Evolutionary conservation across 2,888 invertebrate genomes (phyloP), one percentile per base, ranked within the genome.

Genomic region (Xestia sexstrigata): DNA sequence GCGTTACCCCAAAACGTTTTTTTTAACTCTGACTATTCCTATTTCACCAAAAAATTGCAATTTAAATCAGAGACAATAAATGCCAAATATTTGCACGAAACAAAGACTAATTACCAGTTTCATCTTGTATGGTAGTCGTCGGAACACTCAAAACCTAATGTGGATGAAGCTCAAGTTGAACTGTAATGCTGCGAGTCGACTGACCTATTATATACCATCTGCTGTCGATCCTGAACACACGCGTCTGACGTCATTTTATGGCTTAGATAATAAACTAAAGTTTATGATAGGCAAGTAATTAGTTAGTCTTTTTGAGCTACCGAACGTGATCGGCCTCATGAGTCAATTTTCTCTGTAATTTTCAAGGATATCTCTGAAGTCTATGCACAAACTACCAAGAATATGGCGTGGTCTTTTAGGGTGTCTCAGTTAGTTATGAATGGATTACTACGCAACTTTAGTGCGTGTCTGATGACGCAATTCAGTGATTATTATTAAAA

Each of bases 171-270:
- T 90, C 79, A 84, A 88, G 77, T 78, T 76, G 85, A 82, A 93
- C 92, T 93, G 93, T 92, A 93, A 90, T 90, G 91, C 87, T 92
- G 87, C 47, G 84, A 84, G 81, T 90, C 78, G 72, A 88, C 86
- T 94, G 93, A 93, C 93, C 94, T 91, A 93, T 94, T 96, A 95
- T 96, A 96, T 96, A 96, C 94, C 87, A 85, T 76, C 88, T 90
- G 92, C 91, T 92, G 91, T 89, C 92, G 92, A 94, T 95, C 95
- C 94, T 91, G 91, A 88, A 87, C 87, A 91, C 92, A 93, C 92
- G 92, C 91, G 90, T 86, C 74, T 95, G 94, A 95, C 95, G 95
- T 95, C 91, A 95, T 86, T 90, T 89, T 90, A 90, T 90, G 87
- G 86, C 88, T 90, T 79, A 91, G 90, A 91, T 92, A 91, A 92